phyloP scores from a whole-genome alignment of 1,140 invertebrate species.

The Eciton burchellii region DNA sequence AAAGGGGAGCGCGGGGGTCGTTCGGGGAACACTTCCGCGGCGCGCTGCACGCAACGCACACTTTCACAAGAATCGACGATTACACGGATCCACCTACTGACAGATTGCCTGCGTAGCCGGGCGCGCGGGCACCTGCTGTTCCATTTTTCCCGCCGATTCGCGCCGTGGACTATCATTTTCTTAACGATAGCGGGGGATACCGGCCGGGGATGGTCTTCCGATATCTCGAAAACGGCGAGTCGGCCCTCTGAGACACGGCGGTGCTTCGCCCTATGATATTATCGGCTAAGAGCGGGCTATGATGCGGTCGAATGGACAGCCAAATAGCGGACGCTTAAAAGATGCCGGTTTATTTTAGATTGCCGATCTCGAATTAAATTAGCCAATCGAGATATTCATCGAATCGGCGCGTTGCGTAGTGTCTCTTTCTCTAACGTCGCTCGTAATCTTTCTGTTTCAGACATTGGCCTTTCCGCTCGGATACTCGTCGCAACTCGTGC shows the following conservation, averaged over 20 bases:
- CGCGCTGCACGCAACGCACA: constrained; percentile 34
- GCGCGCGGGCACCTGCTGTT: constrained; percentile 64
- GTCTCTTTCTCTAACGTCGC: not conserved
- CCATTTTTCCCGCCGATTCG: constrained; percentile 62
- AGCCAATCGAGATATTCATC: not conserved
- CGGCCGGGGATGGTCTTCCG: not conserved
- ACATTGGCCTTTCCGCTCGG: not conserved
- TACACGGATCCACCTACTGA: constrained; percentile 51
- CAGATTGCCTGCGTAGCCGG: constrained; percentile 54
- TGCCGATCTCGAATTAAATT: not conserved
- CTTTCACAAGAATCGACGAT: constrained; percentile 39
- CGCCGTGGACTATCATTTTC: constrained; percentile 60
- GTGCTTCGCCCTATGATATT: constrained; percentile 31
- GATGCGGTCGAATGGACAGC: constrained; percentile 25
- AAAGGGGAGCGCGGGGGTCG: not conserved
- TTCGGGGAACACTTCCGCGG: not conserved
- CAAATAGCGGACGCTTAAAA: constrained; percentile 23
- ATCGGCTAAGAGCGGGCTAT: constrained; percentile 39
- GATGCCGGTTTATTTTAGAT: constrained; percentile 28
- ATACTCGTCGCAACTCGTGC: not conserved
- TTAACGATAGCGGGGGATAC: constrained; percentile 61
- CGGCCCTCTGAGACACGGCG: constrained; percentile 4
- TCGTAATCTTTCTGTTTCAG: constrained; percentile 22
- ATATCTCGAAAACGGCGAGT: constrained; percentile 24
- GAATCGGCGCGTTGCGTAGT: not conserved